Evolutionary conservation across 2,888 invertebrate species (phyloP), one percentile per base, ranked within the genome.

Genomic region (Callosobruchus maculatus): DNA sequence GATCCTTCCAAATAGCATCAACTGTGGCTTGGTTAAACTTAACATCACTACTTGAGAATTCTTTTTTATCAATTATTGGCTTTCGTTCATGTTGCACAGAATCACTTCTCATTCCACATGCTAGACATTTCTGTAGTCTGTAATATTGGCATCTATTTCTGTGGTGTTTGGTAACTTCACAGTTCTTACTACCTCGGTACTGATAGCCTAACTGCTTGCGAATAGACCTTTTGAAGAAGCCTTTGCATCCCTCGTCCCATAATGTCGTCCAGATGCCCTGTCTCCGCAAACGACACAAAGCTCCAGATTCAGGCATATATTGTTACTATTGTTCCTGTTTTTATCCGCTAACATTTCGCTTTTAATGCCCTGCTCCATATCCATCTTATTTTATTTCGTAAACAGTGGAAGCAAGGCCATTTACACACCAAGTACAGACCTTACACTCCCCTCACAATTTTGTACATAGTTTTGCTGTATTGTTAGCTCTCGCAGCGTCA

Each of bases 51-150:
- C 81, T 80, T 26, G 80, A 74, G 77, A 81, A 85, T 71, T 90
- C 90, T 80, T 90, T 90, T 79, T 92, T 91, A 80, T 92, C 93
- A 76, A 93, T 87, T 77, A 93, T 93, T 18, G 96, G 97, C 87
- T 97, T 97, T 75, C 98, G 90, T 88, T 98, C 98, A 86, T 98
- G 97, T 90, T 98, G 98, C 82, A 98, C 98, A 89, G 98, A 98
- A 92, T 99, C 99, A 90, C 97, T 97, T 88, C 98, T 91, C 99
- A 99, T 99, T 84, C 99, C 99, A 90, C 97, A 97, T 68, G 95
- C 94, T 74, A 99, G 91, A 86, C 99, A 99, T 89, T 99, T 99
- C 88, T 98, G 97, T 79, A 99, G 91, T 71, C 99, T 92, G 87
- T 99, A 99, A 89, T 97, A 98, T 90, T 99, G 99, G 88, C 99